A percentile compares a stretch with the other conserved stretches of the same genome.
These are phyloP conservation scores for Mellivora capensis DNA, from an alignment of 2,113 vertebrate genomes.

Conservation along the genomic window DNA sequence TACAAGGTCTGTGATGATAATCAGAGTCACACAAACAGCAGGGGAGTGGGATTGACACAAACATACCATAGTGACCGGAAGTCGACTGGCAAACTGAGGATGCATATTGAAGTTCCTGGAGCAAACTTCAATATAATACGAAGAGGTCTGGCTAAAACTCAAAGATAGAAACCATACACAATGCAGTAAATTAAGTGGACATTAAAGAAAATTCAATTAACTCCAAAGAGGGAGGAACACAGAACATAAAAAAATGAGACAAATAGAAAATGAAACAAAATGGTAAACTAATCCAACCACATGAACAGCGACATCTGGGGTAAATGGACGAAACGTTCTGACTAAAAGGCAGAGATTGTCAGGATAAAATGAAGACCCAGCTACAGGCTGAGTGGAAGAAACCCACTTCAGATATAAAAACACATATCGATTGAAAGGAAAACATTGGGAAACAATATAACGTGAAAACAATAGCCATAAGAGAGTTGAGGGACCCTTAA, in stretches of 20 bases:
- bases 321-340: too few species aligned
- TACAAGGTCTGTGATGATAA: too few species aligned
- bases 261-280: too few species aligned
- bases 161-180: neutral
- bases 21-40: neutral
- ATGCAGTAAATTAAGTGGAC: neutral
- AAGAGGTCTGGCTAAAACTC: neutral
- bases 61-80: accelerated
- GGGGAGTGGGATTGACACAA: neutral
- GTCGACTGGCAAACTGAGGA: neutral
- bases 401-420: neutral
- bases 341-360: neutral
- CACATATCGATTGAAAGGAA: neutral
- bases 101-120: neutral
- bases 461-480: too few species aligned
- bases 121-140: neutral
- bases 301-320: accelerated
- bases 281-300: neutral
- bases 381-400: neutral
- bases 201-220: neutral
- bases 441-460: neutral
- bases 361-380: neutral
- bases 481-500: too few species aligned
- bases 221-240: neutral
- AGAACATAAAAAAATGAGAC: neutral